Evolutionary conservation across 2,888 invertebrate species (phyloP), one percentile per base, ranked within the genome.

Genomic region (Panzeria rudis): DNA sequence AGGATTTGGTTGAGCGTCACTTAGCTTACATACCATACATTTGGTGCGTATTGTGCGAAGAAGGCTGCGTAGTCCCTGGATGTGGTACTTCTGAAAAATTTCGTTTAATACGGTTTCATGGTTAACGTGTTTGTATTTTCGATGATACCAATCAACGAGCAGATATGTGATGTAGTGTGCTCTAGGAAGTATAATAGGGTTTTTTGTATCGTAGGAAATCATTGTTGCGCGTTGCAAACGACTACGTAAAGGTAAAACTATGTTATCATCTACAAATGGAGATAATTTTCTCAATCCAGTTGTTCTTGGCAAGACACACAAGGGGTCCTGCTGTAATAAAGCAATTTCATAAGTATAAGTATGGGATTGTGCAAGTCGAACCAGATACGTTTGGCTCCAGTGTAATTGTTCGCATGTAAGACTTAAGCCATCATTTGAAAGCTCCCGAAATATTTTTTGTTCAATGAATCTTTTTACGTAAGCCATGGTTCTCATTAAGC

Each of bases 181-280:
- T 23, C 77, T 86, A 2, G 84, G 79, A 3, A 62, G 8, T 41
- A 62, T 61, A 11, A 86, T 83, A 13, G 86, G 83, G 38, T 81
- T 86, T 15, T 79, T 86, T 23, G 47, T 66, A 25, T 71, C 72
- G n/a, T 84, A 59, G 20, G 38, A 32, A 15, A 73, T 35, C 32
- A 83, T n/a, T 11, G 76, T 76, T 6, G 71, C 76, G 15, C 82
- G 82, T 73, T 86, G 77, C 35, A 86, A 25, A 6, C 86, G 84
- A n/a, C 86, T 47, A 29, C 82, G 87, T 72, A 87, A 77, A 29
- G 81, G 75, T 25, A 83, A 25, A 59, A 83, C 76, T 29, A 11
- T 11, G 25, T 84, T 13, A 13, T 56, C 59, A 62, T 86, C 86
- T 9, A 86, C 20, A 64, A 82, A 79, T n/a, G 86, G 86, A 20